Conservation (phyloP, 2,797 vertebrate species). For the Coluber constrictor region DNA sequence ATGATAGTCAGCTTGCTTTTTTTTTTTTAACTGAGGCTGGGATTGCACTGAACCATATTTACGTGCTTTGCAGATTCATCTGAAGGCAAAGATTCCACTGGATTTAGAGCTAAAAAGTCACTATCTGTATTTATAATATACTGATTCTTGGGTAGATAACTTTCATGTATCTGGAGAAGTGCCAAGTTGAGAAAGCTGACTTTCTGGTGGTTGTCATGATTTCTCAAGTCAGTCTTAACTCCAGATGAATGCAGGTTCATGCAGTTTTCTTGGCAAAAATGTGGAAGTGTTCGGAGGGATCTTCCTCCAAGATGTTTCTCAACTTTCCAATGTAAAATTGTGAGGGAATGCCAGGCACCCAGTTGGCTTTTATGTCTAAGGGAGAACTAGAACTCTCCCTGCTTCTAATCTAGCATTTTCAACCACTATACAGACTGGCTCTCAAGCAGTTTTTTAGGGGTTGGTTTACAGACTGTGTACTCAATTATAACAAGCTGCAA, state of each 20-base stretch:
- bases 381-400: background rate
- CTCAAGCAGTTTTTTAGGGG: background rate
- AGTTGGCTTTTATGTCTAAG: background rate
- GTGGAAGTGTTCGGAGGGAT: background rate
- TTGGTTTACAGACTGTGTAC: background rate
- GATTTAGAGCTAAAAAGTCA: background rate
- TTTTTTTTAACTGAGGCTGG: too few species aligned
- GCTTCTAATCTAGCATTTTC: background rate
- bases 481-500: background rate
- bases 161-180: background rate
- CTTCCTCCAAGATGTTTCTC: background rate
- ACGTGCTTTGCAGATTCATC: background rate
- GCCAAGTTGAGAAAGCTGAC: background rate
- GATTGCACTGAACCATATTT: accelerated
- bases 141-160: background rate
- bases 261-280: background rate
- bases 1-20: background rate
- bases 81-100: background rate
- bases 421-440: background rate
- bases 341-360: background rate
- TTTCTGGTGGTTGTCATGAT: background rate
- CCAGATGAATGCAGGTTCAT: background rate
- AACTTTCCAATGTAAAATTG: background rate
- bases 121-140: background rate
- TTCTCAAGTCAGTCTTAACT: background rate